Evolutionary conservation across 2,113 vertebrate species (phyloP).

Genomic region (Platysternon megacephalum): DNA sequence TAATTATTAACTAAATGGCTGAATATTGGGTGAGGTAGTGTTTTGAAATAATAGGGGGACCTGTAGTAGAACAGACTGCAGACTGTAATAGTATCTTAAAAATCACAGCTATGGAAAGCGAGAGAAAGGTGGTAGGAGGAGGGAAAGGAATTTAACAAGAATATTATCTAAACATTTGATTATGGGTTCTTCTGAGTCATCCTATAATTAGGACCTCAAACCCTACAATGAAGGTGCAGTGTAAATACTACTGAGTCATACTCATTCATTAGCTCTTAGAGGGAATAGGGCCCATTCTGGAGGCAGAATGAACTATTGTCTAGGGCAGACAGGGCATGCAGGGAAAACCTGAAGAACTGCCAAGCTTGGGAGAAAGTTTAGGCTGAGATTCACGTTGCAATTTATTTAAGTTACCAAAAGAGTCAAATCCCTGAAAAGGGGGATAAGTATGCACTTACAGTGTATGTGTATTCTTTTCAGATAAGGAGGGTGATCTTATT

Average conservation of each 20-base stretch:
- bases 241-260: background rate
- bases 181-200: background rate
- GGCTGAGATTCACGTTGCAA: background rate
- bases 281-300: background rate
- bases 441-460: background rate
- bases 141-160: constrained; percentile 44
- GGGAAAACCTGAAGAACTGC: background rate
- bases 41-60: background rate
- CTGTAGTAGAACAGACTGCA: background rate
- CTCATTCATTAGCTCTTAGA: background rate
- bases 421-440: background rate
- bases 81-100: background rate
- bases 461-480: background rate
- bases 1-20: background rate
- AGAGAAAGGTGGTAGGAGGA: constrained; percentile 6
- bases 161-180: constrained; percentile 37
- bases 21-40: background rate
- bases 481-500: background rate
- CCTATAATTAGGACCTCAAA: constrained; percentile 8
- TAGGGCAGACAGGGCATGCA: background rate
- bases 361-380: background rate
- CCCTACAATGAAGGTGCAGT: background rate
- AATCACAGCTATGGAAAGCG: background rate
- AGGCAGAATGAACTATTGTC: background rate
- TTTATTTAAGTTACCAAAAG: background rate